Evolutionary conservation across 2,888 invertebrate species (phyloP), one percentile per base, ranked within the genome.

Genomic region (Agriopis marginaria): DNA sequence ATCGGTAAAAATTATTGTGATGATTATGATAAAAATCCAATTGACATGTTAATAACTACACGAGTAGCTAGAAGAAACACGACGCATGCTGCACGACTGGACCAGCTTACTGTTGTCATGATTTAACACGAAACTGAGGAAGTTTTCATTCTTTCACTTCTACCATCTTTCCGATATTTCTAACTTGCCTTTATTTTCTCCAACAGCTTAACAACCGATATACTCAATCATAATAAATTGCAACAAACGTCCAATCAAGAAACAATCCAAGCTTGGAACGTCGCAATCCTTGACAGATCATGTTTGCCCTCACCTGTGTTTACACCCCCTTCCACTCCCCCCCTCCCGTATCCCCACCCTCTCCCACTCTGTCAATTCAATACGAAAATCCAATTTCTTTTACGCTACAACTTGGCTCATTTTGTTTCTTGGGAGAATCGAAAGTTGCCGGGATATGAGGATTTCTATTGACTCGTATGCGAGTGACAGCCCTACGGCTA

Each of bases 361-460:
- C 79, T 54, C 54, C 39, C 39, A 54, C 54, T 79, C 78, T 81
- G 87, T 87, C 89, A 88, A 89, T 90, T 90, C 90, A 89, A 90
- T 90, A 89, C 89, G 79, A 87, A 82, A 91, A 91, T 89, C 90
- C 91, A 92, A 91, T 92, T 89, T 89, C 89, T 90, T 90, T 89
- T 84, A 87, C 87, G 87, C 86, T 88, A 87, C 87, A 89, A 89
- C 86, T 88, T 85, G 83, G 82, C 84, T 91, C 89, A 89, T 91
- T 90, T 88, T 86, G 86, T 89, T 86, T 85, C 86, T 81, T 72
- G 80, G 76, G 79, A 83, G 83, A 84, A 84, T 85, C 83, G 82
- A 85, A 84, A 83, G 82, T 86, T 85, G 82, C 74, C 77, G 75
- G 75, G 77, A 83, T 87, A 85, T 86, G 82, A 87, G 86, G 80